phyloP scores from a whole-genome alignment of 2,797 vertebrate species.

The Rhadinocentrus ornatus region DNA sequence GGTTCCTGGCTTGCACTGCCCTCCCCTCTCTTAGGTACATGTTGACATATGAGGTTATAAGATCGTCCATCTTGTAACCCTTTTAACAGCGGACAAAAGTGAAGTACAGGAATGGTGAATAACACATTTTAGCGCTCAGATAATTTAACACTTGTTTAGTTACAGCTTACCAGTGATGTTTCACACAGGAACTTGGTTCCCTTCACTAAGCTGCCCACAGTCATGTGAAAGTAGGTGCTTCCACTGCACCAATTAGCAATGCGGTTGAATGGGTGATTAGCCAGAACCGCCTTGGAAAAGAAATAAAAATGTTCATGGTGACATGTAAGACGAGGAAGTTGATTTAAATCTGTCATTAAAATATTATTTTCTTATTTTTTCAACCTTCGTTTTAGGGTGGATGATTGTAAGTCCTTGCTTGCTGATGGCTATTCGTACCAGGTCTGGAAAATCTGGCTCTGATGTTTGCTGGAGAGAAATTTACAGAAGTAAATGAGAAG shows the following conservation, averaged over 20 bases:
- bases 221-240: constrained; percentile 98
- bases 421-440: constrained; percentile 93
- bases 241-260: constrained; percentile 98
- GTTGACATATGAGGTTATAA: constrained; percentile 92
- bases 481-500: not conserved
- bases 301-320: constrained; percentile 14
- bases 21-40: constrained; percentile 83
- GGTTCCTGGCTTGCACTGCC: constrained; percentile 73
- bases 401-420: constrained; percentile 91
- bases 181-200: constrained; percentile 94
- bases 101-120: constrained; percentile 3
- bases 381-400: constrained; percentile 95
- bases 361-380: not conserved
- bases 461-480: constrained; percentile 90
- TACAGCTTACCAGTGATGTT: constrained; percentile 93
- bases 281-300: constrained; percentile 86
- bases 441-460: constrained; percentile 89
- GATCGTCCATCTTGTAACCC: constrained; percentile 99
- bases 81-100: constrained; percentile 61
- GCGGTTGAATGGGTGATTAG: constrained; percentile 89
- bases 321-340: not conserved
- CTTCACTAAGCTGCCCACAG: constrained; percentile 88
- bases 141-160: not conserved
- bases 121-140: not conserved
- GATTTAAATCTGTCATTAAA: not conserved